Evolutionary conservation across 2,888 invertebrate genomes (phyloP).

Genomic region (Brachyopa scutellaris): DNA sequence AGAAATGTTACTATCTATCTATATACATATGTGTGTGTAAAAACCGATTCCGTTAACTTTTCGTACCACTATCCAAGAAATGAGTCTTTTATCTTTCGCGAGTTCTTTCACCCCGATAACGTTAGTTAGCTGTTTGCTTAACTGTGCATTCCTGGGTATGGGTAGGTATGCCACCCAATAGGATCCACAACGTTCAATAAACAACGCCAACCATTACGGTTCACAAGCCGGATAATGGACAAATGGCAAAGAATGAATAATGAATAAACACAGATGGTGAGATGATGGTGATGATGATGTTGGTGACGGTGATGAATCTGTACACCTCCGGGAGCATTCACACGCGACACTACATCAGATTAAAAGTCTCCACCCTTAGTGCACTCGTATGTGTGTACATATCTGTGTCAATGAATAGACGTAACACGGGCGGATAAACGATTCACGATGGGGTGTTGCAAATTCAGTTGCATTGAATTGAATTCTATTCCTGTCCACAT

Average conservation of each 20-base stretch:
- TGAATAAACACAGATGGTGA: constrained; percentile 71
- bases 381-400: background rate
- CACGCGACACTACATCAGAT: constrained; percentile 64
- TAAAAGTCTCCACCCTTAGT: constrained; percentile 33
- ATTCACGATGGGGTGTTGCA: constrained; percentile 60
- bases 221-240: constrained; percentile 64
- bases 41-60: constrained; percentile 13
- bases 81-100: constrained; percentile 14
- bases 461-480: constrained; percentile 69
- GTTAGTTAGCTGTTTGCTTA: constrained; percentile 23
- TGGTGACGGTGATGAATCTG: constrained; percentile 44
- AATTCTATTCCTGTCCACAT: constrained; percentile 65
- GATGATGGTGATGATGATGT: constrained; percentile 36
- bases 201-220: constrained; percentile 60
- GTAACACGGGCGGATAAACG: constrained; percentile 16
- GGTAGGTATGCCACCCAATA: constrained; percentile 24
- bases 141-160: background rate
- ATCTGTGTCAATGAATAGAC: constrained; percentile 46
- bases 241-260: constrained; percentile 72
- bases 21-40: constrained; percentile 6
- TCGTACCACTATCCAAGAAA: background rate
- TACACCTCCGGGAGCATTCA: constrained; percentile 50
- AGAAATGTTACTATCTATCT: constrained; percentile 14
- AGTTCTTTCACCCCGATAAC: constrained; percentile 61
- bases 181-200: constrained; percentile 57